Evolutionary conservation across 2,888 invertebrate genomes (phyloP), one percentile per base, ranked within the genome.

Genomic region (Macaria notata): DNA sequence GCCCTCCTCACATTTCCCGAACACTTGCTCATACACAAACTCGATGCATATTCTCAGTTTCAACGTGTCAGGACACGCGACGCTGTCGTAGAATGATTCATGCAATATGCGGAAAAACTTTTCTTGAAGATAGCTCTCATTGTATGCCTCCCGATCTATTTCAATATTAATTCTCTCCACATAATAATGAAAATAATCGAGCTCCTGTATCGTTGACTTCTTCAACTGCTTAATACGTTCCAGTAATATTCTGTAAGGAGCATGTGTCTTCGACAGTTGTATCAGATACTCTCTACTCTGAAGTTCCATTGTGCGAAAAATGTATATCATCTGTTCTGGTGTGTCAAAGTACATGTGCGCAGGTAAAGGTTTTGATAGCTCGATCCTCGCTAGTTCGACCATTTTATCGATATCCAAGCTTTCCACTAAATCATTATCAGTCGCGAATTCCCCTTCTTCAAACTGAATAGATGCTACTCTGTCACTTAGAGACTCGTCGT

Each of bases 1-100:
- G 3, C 88, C 90, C 71, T 91, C 91, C 68, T 91, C 90, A 67
- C 88, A 87, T 65, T 89, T 89, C 0, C 91, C 90, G 63, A 88
- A 84, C 42, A 91, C 70, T 77, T 89, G 81, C 72, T 90, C 88
- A 58, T 90, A 91, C 30, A 91, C 91, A 61, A 84, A 91, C 72
- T 91, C 91, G 39, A 91, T 81, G 68, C 91, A 91, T 59, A 90
- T 89, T 77, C 85, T 86, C 42, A 91, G 68, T 67, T 88, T 89
- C 36, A 91, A 71, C 19, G 83, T 86, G 55, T 64, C 70, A 3
- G 84, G 87, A 70, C 86, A 87, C 1, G 91, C 89, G 19, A 91
- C 84, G 56, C 79, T 86, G 33, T 88, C 81, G 61, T 84, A 89
- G 73, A 91, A 91, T 7, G 75, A 68, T 59, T 85, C 82, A 59